phyloP scores from a whole-genome alignment of 2,113 vertebrate genomes.

The Varanus komodoensis region DNA sequence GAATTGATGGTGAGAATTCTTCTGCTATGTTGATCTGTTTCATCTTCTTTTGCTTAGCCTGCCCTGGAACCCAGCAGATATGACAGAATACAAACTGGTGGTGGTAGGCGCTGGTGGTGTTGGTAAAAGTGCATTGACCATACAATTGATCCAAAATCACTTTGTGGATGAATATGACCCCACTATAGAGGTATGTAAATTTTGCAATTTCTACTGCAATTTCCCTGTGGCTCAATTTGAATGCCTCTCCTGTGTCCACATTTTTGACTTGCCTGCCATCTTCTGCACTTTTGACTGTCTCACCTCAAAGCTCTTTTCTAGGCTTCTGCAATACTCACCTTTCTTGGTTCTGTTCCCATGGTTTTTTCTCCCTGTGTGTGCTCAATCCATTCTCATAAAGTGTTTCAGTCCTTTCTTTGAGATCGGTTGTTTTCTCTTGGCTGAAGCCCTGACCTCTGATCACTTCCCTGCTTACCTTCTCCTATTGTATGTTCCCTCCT shows the following conservation, averaged over 20 bases:
- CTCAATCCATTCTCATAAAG: background rate
- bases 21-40: background rate
- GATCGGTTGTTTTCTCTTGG: background rate
- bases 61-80: constrained; percentile 50
- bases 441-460: background rate
- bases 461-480: background rate
- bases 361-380: background rate
- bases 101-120: constrained; percentile 87
- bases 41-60: background rate
- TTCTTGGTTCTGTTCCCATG: background rate
- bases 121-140: constrained; percentile 88
- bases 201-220: background rate
- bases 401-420: background rate
- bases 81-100: constrained; percentile 89
- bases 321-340: background rate
- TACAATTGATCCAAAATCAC: constrained; percentile 88
- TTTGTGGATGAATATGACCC: constrained; percentile 80
- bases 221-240: background rate
- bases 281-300: background rate
- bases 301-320: background rate
- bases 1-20: background rate
- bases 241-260: background rate
- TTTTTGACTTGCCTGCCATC: background rate
- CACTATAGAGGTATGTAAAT: constrained; percentile 49
- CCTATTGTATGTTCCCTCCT: background rate